Evolutionary conservation across 2,113 vertebrate species (phyloP), one percentile per base, ranked within the genome.

Genomic region (Oenanthe melanoleuca): DNA sequence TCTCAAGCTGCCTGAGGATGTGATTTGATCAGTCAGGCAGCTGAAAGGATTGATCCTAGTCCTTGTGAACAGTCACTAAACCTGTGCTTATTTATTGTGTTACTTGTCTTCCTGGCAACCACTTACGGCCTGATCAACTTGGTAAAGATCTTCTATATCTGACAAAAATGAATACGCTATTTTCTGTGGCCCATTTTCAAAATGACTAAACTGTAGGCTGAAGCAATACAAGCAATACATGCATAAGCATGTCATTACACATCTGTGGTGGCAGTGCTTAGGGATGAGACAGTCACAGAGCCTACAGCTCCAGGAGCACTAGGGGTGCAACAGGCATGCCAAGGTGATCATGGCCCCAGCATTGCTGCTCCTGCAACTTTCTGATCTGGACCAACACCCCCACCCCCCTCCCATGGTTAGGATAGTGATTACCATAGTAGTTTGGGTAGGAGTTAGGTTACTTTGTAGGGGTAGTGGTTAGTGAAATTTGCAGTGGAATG

Each of bases 81-180:
- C 88, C 92, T 92, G 66, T 95, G 80, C 63, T 95, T 93, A 59
- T 88, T 97, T 96, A 80, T 96, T 95, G 47, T 66, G 82, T 74
- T 95, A 83, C 61, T 92, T 89, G 34, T 91, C 83, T 93, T 95
- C 42, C 80, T 75, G 26, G 84, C 95, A 89, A 88, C 65, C 63
- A 72, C 34, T 94, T 60, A 93, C 26, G 24, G 37, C 69, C 84
- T 80, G 74, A 95, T 88, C 73, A 95, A 31, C 59, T 70, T 92
- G 59, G 38, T 86, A 70, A 95, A 93, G 44, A 15, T 87, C 63
- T 66, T 57, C 38, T 5, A 19, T 55, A 71, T 89, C 59, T 92
- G 93, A 89, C 53, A 69, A 79, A 75, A 55, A 93, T 26, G 24
- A 70, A 56, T 52, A 34, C 7, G 21, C 13, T 45, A 6, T 77